Conservation (phyloP, 1,140 invertebrate genomes). For the Melipona quadrifasciata region DNA sequence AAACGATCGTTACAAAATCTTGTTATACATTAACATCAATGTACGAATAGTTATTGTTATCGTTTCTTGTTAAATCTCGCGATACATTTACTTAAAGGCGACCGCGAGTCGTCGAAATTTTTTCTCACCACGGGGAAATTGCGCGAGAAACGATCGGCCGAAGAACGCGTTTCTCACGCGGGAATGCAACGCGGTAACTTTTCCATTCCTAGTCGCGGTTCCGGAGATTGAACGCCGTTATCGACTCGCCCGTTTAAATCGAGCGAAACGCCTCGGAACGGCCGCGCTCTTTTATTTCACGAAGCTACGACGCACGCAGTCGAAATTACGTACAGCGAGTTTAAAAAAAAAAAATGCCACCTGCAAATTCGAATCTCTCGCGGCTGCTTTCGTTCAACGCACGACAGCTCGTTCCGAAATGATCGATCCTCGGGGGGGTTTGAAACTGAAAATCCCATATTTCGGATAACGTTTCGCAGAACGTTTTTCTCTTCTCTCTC, state of each 20-base stretch:
- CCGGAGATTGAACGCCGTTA: constrained; percentile 15
- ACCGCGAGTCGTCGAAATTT: neutral
- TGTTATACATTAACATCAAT: no score
- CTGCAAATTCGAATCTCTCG: neutral
- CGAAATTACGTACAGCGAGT: neutral
- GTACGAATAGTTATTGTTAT: no score
- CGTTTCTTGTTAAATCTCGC: no score
- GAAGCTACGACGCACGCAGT: neutral
- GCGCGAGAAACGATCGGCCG: neutral
- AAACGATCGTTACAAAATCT: no score
- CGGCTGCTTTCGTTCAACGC: neutral
- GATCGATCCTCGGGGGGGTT: no score
- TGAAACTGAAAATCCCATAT: neutral
- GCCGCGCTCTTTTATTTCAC: no score
- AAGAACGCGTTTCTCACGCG: neutral
- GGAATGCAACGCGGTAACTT: constrained; percentile 9
- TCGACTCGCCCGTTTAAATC: constrained; percentile 3
- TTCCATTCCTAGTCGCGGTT: constrained; percentile 26
- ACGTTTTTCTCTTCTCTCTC: no score
- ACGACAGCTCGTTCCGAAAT: neutral
- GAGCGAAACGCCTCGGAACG: neutral
- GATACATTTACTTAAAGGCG: no score
- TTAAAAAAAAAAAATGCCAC: neutral
- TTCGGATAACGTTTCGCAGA: neutral
- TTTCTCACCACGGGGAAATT: neutral